phyloP scores from a whole-genome alignment of 1,140 invertebrate species.

The Drosophila mayri region DNA sequence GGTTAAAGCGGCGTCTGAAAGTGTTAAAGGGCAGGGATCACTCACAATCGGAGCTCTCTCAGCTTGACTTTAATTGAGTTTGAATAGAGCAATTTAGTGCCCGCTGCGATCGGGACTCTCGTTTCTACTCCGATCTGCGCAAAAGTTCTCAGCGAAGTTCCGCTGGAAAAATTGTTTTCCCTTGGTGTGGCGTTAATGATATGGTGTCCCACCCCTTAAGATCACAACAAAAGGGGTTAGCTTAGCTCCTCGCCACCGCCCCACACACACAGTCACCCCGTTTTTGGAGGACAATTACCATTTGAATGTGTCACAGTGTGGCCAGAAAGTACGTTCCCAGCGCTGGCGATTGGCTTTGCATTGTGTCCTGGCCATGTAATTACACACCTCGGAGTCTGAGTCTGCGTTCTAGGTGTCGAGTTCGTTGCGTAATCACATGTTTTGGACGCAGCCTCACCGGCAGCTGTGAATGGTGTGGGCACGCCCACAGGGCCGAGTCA shows the following conservation, averaged over 20 bases:
- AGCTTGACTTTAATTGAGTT: conserved; percentile 79
- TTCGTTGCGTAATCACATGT: conserved; percentile 79
- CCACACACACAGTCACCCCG: conserved; percentile 29
- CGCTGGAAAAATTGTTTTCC: conserved; percentile 69
- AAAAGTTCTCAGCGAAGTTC: conserved; percentile 50
- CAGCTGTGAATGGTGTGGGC: conserved; percentile 48
- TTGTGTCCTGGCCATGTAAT: conserved; percentile 72
- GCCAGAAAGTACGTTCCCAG: conserved; percentile 61
- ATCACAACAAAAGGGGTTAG: conserved; percentile 41
- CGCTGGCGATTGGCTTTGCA: conserved; percentile 55
- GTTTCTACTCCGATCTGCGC: conserved; percentile 12
- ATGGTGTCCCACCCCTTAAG: conserved; percentile 60
- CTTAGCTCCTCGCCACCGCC: conserved; percentile 4
- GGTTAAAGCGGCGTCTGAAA: conserved; percentile 42
- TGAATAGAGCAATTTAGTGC: conserved; percentile 81
- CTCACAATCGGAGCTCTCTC: conserved; percentile 43
- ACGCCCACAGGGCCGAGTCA: conserved; percentile 29
- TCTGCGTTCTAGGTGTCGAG: conserved; percentile 66
- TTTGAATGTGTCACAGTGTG: conserved; percentile 78
- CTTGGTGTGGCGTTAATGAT: conserved; percentile 80
- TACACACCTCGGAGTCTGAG: conserved; percentile 52
- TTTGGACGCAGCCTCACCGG: conserved; percentile 54
- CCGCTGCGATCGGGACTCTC: conserved; percentile 56
- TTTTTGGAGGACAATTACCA: conserved; percentile 61
- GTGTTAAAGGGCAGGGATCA: conserved; percentile 76